phyloP scores from a whole-genome alignment of 2,797 vertebrate species.

The Graptemys geographica region DNA sequence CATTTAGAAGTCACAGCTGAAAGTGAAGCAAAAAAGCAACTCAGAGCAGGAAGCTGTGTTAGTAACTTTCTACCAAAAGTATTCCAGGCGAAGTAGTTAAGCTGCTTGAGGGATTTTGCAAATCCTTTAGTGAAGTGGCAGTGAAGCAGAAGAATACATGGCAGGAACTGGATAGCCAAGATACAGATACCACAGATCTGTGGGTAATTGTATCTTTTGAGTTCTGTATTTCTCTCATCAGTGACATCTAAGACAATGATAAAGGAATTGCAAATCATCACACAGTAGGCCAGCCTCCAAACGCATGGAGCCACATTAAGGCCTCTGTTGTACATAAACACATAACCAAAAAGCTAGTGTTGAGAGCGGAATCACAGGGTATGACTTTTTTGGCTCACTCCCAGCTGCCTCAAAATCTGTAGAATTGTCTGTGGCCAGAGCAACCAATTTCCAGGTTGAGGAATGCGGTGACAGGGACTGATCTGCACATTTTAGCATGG shows the following conservation, averaged over 20 bases:
- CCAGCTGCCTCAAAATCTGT: neutral
- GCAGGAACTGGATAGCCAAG: neutral
- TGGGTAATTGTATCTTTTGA: neutral
- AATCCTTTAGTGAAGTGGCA: neutral
- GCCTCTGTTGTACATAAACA: neutral
- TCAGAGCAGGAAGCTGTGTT: neutral
- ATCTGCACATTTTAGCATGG: neutral
- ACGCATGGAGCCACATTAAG: neutral
- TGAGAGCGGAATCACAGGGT: neutral
- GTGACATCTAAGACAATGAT: neutral
- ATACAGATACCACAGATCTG: fast-evolving
- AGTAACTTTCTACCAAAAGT: neutral
- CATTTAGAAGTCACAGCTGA: neutral
- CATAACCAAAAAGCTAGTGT: neutral
- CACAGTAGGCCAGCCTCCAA: neutral
- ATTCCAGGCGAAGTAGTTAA: neutral
- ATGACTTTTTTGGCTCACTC: neutral
- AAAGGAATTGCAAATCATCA: neutral
- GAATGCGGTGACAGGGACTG: neutral
- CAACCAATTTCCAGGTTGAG: neutral
- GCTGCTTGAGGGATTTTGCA: neutral
- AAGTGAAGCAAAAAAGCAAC: neutral
- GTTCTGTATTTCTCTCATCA: neutral
- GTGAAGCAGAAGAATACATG: neutral
- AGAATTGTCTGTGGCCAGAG: neutral